These are phyloP conservation scores for Leucania comma DNA, from an alignment of 2,888 invertebrate genomes.

Conservation along the genomic window DNA sequence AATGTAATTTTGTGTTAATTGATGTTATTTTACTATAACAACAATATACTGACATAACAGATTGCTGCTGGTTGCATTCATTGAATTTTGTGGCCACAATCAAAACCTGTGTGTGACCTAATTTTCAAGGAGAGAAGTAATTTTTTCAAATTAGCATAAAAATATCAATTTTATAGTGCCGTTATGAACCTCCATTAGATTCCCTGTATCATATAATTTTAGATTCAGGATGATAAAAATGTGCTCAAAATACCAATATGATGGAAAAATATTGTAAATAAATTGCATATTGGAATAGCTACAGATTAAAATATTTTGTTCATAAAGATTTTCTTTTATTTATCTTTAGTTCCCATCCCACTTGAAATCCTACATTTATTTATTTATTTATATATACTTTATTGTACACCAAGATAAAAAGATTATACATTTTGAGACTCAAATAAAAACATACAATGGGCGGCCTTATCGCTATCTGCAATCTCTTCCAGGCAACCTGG, in stretches of 20 bases:
- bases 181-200: neutral
- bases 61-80: neutral
- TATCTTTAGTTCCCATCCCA: neutral
- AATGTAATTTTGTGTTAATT: neutral
- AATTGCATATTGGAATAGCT: constrained; percentile 1
- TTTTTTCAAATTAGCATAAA: neutral
- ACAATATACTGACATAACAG: neutral
- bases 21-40: neutral
- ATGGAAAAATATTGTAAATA: constrained; percentile 11
- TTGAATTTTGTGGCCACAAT: neutral
- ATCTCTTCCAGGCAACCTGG: too few relatives aligned
- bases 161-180: neutral
- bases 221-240: neutral
- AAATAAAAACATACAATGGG: too few relatives aligned
- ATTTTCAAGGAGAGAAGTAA: too few relatives aligned
- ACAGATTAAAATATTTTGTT: constrained; percentile 31
- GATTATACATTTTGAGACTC: too few relatives aligned
- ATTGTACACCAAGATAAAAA: too few relatives aligned
- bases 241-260: constrained; percentile 34
- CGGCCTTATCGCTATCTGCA: too few relatives aligned
- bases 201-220: constrained; percentile 5
- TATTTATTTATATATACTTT: too few relatives aligned
- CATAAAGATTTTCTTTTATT: constrained; percentile 16
- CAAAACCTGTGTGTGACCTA: too few relatives aligned
- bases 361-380: too few relatives aligned